Base-by-base conservation (phyloP, 2,888 invertebrate genomes). In the Harmothoe impar region DNA sequence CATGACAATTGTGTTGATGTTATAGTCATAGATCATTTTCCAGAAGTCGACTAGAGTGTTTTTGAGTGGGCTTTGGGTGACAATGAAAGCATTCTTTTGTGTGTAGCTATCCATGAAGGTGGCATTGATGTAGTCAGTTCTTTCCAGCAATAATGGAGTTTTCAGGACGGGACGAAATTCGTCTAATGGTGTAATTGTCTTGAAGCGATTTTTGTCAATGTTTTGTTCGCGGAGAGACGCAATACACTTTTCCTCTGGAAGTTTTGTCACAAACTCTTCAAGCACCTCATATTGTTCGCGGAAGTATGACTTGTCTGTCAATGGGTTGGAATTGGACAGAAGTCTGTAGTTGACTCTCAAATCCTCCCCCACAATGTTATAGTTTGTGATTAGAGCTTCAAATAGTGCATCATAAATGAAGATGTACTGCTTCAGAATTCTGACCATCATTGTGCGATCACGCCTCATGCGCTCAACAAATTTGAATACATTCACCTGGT, bases 81-180 rank as follows among this genome's bases (percentile, higher is more conserved):
- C 91, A n/a, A 96, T 94, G 90, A 94, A 95, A 89, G 94, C 94
- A 43, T 94, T 93, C 33, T 90, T 91, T 23, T 91, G 86, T 56
- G 90, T 91, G 91, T 95, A 94, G 35, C 95, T 94, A 91, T 96
- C 95, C n/a, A 95, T 52, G 90, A 94, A 94, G 17, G 95, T 91
- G n/a, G 95, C 95, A 92, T 96, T 96, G 68, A 96, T 95, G 91
- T 95, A 96, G 90, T 95, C 94, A 0, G 94, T 94, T 35, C 94
- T 86, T 0, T 92, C 93, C 0, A 93, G 51, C 0, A 93, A 94
- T 29, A 93, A 94, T 3, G 93, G 93, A 15, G 94, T 94, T 35
- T 68, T 52, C 78, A 95, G 91, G 15, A 92, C 33, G 0, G 94
- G 94, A 29, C 95, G n/a, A 52, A 81, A 93, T 12, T 91, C 91